Base-by-base conservation (phyloP, 2,113 vertebrate genomes). In the Mustela nigripes region DNA sequence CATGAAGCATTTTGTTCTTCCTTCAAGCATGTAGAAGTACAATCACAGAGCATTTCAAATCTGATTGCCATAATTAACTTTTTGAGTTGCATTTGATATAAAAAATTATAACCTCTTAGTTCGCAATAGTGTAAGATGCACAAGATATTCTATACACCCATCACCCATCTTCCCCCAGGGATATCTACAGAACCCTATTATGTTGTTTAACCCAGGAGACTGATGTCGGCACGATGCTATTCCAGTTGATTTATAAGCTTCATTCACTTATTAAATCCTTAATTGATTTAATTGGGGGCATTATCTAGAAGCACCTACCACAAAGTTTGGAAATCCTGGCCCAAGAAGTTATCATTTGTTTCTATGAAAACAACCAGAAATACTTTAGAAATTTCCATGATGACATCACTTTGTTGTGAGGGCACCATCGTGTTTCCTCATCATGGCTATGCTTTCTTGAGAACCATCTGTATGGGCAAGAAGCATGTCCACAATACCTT, bases 211-310 rank as follows among this genome's bases (percentile, higher is more conserved):
- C 92, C 53, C 22, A 26, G 71, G 95, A 96, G 63, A 92, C 24
- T 82, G 83, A 86, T 94, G 67, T 76, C 82, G 95, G 62, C 62
- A n/a, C 53, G 84, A 80, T 78, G 73, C 26, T 39, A 42, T 67
- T 73, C 53, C 58, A 67, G 48, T 88, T 74, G 56, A 97, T 94
- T 95, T 95, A 91, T 22, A 92, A 93, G n/a, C 31, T 85, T 73
- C 60, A 76, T 76, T 92, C 83, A 94, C 50, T 94, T 78, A 92
- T 95, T 94, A 74, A 94, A 91, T 93, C 53, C 22, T 28, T 92
- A 97, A 88, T 39, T 90, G 60, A 67, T 90, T 87, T 94, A 88
- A 63, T 15, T 50, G n/a, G 31, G 31, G 80, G 22, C 56, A 45
- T 85, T 58, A 84, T 42, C 42, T 31, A 73, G 42, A 89, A 97